These are phyloP conservation scores for Oxytorus armatus DNA, from an alignment of 2,888 invertebrate species.

Conservation along the genomic window DNA sequence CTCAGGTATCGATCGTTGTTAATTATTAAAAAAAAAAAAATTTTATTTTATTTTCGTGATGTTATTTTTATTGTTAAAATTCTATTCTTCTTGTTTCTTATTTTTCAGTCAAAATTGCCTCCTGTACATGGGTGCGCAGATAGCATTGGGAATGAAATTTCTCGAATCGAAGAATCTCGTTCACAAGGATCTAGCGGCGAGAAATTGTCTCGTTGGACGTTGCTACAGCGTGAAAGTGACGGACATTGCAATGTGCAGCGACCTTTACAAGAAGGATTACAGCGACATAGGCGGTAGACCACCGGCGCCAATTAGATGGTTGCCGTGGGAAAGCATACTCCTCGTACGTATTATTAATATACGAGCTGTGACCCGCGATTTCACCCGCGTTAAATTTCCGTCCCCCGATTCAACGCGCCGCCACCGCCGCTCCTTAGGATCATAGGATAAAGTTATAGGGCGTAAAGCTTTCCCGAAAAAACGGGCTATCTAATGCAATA, in stretches of 20 bases:
- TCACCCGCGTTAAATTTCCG: no score
- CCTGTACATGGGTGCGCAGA: constrained; percentile 90
- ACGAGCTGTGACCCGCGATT: no score
- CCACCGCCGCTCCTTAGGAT: no score
- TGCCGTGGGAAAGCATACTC: constrained; percentile 88
- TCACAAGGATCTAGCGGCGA: constrained; percentile 92
- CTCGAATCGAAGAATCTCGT: constrained; percentile 91
- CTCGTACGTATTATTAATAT: constrained; percentile 85
- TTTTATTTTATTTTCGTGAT: no score
- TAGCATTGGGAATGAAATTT: constrained; percentile 93
- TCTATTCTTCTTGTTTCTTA: neutral
- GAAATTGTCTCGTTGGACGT: constrained; percentile 88
- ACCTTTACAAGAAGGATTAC: constrained; percentile 88
- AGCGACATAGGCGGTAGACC: constrained; percentile 88
- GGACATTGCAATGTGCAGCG: constrained; percentile 88
- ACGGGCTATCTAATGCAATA: no score
- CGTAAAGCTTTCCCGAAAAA: no score
- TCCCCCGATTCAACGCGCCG: no score
- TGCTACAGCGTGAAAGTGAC: constrained; percentile 87
- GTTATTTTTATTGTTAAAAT: neutral
- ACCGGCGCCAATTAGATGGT: constrained; percentile 88
- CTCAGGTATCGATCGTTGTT: no score
- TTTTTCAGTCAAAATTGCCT: constrained; percentile 88
- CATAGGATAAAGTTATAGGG: no score
- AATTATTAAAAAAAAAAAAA: no score